A percentile compares a stretch with the other conserved stretches of the same genome.
These are phyloP conservation scores for Troglohyphantes excavatus DNA, from an alignment of 2,888 invertebrate genomes.

Conservation along the genomic window DNA sequence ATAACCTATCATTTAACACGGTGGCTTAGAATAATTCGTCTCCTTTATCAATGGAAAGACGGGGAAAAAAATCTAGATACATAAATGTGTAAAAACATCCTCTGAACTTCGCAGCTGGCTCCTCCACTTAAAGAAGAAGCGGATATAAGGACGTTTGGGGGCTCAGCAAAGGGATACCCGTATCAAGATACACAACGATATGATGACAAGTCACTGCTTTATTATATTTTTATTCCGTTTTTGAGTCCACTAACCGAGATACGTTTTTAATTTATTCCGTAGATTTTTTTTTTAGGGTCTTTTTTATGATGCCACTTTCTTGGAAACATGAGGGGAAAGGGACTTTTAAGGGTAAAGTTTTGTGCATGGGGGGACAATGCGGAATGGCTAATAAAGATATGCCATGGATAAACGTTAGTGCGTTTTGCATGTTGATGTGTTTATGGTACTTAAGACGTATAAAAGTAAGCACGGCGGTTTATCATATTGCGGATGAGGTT, in stretches of 20 bases:
- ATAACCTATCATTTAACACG: conserved; percentile 58
- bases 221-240: conserved; percentile 45
- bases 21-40: conserved; percentile 43
- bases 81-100: conserved; percentile 1
- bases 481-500: background rate
- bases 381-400: conserved; percentile 34
- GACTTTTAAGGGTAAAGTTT: background rate
- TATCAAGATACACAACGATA: conserved; percentile 54
- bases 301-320: background rate
- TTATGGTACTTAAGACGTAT: conserved; percentile 30
- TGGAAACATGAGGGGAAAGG: background rate
- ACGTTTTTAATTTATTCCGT: conserved; percentile 43
- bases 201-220: conserved; percentile 69
- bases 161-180: conserved; percentile 4
- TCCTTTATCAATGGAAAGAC: background rate
- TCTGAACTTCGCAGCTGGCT: conserved; percentile 59
- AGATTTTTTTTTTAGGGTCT: background rate
- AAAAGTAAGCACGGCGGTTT: conserved; percentile 28
- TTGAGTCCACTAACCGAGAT: conserved; percentile 14
- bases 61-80: background rate
- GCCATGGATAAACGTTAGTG: conserved; percentile 30
- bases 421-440: conserved; percentile 35
- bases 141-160: conserved; percentile 43
- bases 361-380: background rate
- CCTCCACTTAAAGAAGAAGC: conserved; percentile 60